phyloP scores from a whole-genome alignment of 2,888 invertebrate species.

The Microchrysa polita region DNA sequence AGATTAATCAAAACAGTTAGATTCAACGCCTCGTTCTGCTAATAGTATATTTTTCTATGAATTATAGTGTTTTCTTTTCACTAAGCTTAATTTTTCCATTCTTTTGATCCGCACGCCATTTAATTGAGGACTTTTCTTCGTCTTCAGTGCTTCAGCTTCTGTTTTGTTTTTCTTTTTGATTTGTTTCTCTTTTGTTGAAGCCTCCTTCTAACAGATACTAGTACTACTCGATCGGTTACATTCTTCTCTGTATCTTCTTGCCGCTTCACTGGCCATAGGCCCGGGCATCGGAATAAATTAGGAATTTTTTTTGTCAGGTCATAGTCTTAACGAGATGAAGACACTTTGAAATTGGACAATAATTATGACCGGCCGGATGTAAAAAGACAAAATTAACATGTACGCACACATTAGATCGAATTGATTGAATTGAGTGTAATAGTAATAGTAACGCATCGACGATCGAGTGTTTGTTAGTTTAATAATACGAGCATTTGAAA shows the following conservation, averaged over 20 bases:
- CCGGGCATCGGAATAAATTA: slow-evolving; percentile 3
- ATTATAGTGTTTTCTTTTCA: too few relatives aligned
- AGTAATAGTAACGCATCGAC: background rate
- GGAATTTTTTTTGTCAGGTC: slow-evolving; percentile 37
- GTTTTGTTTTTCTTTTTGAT: slow-evolving; percentile 2
- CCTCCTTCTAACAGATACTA: slow-evolving; percentile 22
- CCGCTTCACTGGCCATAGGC: slow-evolving; percentile 25
- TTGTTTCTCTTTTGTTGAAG: background rate
- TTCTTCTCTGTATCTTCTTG: slow-evolving; percentile 17
- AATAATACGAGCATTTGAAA: background rate
- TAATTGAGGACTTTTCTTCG: slow-evolving; percentile 37
- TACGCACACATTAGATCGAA: background rate
- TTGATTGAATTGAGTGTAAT: background rate
- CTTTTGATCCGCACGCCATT: slow-evolving; percentile 35
- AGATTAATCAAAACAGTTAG: too few relatives aligned
- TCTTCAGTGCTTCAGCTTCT: too few relatives aligned
- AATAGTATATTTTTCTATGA: too few relatives aligned
- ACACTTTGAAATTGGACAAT: slow-evolving; percentile 41
- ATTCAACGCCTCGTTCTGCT: too few relatives aligned
- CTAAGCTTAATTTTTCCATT: too few relatives aligned
- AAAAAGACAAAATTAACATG: slow-evolving; percentile 37
- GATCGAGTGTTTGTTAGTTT: slow-evolving; percentile 5
- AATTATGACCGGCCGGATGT: slow-evolving; percentile 40
- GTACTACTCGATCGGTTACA: background rate
- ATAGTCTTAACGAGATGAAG: slow-evolving; percentile 43